Evolutionary conservation across 2,797 vertebrate genomes (phyloP), one percentile per base, ranked within the genome.

Genomic region (Lithobates pipiens): DNA sequence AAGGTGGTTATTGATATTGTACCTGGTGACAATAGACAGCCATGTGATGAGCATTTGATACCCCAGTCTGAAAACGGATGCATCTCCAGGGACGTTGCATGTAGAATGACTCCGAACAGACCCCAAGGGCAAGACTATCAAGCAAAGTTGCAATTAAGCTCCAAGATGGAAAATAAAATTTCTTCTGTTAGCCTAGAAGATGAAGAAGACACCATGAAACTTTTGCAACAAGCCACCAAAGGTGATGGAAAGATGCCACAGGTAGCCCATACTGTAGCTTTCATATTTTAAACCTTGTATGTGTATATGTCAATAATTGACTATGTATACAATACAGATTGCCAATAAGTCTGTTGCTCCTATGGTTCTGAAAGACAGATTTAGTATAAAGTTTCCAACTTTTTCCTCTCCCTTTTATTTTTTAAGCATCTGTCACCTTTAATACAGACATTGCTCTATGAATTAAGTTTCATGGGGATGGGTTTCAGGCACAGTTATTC

Each of bases 1-100:
- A 95, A 93, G 76, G 95, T 99, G 84, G 89, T 95, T 88, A 92
- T 99, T 90, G 94, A 95, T 90, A 87, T 98, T 75, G 89, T 93
- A 27, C 88, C 89, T 50, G 88, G 90, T 39, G 92, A 93, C 88
- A 90, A 90, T 81, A 89, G 74, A 25, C 65, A 67, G 57, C 88
- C 44, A 46, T 80, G 86, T 84, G 89, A 76, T 9, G 91, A 92
- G 69, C 70, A 32, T 74, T 82, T 90, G 79, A 83, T 86, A 71
- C 89, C 87, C 57, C 90, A 90, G 44, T 88, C 70, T 73, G 88
- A 84, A 42, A 75, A 76, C 85, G 91, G 90, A 69, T 89, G 85
- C 75, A 70, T 69, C 36, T 69, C 39, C 27, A 79, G 42, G 46
- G 34, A 69, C 27, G 13, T 15, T 27, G 10, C 75, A 23, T 36